Base-by-base conservation (phyloP, 2,113 vertebrate species). In the Chaenocephalus aceratus region DNA sequence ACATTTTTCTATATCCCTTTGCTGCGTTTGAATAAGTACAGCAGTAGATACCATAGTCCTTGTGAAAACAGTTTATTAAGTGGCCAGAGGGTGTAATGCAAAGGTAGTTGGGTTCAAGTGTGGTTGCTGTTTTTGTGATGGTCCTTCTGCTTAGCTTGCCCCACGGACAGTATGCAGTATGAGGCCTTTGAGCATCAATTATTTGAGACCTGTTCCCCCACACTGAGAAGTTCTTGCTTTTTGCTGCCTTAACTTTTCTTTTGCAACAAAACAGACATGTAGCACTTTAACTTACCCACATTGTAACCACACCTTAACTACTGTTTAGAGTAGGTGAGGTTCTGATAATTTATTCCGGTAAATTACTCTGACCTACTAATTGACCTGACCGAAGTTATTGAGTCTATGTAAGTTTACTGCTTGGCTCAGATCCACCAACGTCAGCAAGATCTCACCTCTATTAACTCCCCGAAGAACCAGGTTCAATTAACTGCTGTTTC, bases 51-150 rank as follows among this genome's bases (percentile, higher is more conserved):
- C 11, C 13, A 41, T 64, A 30, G 11, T 45, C 30, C 36, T 21
- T 30, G 44, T 72, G 57, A 59, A 73, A 36, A 49, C 30, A 63
- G 16, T 73, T 67, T 56, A 65, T 53, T 46, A n/a, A 60, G 6
- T 56, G 36, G 36, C 58, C 52, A 65, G 65, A 65, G 58, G 76
- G 23, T 59, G 16, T 15, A 61, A 72, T 59, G 5, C 26, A 48
- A 9, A 65, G 16, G 23, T 48, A 54, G 46, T 54, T 65, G 59
- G 12, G 34, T 76, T 59, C 16, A 65, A 53, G 54, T 60, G 46
- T 64, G 60, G 65, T n/a, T 53, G 62, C 14, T 58, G 6, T 45
- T 75, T 4, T 60, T 72, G 46, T 15, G 3, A 56, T 23, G 10
- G n/a, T 2, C 10, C 59, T 13, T 52, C 5, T 54, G 45, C 45